A percentile compares a stretch with the other conserved stretches of the same genome.
These are phyloP conservation scores for Nicator chloris DNA, from an alignment of 2,113 vertebrate genomes.

Conservation along the genomic window DNA sequence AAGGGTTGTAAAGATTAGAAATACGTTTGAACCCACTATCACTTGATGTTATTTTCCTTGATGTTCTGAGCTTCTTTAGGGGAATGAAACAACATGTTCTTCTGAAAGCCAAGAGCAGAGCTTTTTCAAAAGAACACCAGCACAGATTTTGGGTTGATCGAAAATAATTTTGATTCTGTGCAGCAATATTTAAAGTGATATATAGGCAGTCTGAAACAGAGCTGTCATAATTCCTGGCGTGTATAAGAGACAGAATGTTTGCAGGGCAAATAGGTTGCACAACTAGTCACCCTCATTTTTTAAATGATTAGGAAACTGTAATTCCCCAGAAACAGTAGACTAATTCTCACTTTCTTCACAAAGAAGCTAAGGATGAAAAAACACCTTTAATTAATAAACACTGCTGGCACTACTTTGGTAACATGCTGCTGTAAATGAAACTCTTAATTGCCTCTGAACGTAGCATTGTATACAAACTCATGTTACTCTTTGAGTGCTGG, in stretches of 20 bases:
- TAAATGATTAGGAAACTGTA: slow-evolving; percentile 55
- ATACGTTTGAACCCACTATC: slow-evolving; percentile 58
- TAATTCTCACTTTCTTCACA: slow-evolving; percentile 60
- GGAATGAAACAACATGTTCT: slow-evolving; percentile 47
- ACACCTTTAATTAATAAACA: slow-evolving; percentile 68
- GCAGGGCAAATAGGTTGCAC: neutral
- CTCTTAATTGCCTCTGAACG: slow-evolving; percentile 47
- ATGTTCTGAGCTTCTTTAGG: slow-evolving; percentile 60
- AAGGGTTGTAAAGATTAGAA: slow-evolving; percentile 71
- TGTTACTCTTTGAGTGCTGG: slow-evolving; percentile 29
- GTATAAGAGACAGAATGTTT: neutral
- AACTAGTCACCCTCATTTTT: neutral
- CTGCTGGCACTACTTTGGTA: slow-evolving; percentile 46
- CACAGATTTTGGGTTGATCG: neutral
- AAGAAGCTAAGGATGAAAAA: slow-evolving; percentile 45
- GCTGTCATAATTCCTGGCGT: neutral
- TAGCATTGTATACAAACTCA: slow-evolving; percentile 24
- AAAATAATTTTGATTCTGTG: neutral
- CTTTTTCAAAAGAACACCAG: slow-evolving; percentile 17
- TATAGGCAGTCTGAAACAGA: neutral
- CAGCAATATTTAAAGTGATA: slow-evolving; percentile 9
- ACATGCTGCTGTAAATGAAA: slow-evolving; percentile 62
- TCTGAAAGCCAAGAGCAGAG: slow-evolving; percentile 52
- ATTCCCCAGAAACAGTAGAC: slow-evolving; percentile 51
- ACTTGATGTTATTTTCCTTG: slow-evolving; percentile 69